Evolutionary conservation across 2,888 invertebrate genomes (phyloP), one percentile per base, ranked within the genome.

Genomic region (Stenolophus ochropezus): DNA sequence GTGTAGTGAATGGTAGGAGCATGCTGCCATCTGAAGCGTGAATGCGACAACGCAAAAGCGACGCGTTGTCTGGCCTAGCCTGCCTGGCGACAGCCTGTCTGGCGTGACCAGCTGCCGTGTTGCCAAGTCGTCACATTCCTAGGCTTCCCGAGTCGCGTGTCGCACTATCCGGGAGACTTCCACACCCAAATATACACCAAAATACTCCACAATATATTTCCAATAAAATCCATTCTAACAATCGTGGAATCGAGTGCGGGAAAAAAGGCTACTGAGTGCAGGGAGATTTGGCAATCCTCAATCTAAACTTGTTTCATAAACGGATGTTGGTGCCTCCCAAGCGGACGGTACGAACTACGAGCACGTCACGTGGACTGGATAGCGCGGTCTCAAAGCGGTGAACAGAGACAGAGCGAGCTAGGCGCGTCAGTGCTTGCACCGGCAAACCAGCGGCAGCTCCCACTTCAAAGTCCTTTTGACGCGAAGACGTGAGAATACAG

Each of bases 1-100:
- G 2, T 53, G 8, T 6, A 42, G 33, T 47, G 56, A 42, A 58
- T 47, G 74, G 5, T n/a, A 42, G 11, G 33, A 6, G 8, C 49
- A 51, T 82, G 75, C 73, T 78, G 83, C 83, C 65, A 58, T 78
- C 79, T 82, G 53, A 21, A 42, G 75, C 21, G 16, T 14, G 58
- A 51, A 77, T 69, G 69, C 42, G 65, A n/a, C 21, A 53, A 27
- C 49, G 51, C 61, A 61, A 90, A 90, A 92, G 92, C 93, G 94
- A 94, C 94, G 93, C 92, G 92, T 91, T 94, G 94, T 94, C 94
- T 94, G 93, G 94, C 92, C 91, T 92, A 92, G 92, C 93, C 91
- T 92, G 94, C 92, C 93, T 93, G 96, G 96, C 96, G 96, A 96
- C 96, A 96, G 95, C 95, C 94, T 96, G 96, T 96, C 96, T 96